Evolutionary conservation across 35 echinoderm and acorn worm genomes (phyloP), one percentile per base, ranked within the genome.

Genomic region (Strongylocentrotus purpuratus): DNA sequence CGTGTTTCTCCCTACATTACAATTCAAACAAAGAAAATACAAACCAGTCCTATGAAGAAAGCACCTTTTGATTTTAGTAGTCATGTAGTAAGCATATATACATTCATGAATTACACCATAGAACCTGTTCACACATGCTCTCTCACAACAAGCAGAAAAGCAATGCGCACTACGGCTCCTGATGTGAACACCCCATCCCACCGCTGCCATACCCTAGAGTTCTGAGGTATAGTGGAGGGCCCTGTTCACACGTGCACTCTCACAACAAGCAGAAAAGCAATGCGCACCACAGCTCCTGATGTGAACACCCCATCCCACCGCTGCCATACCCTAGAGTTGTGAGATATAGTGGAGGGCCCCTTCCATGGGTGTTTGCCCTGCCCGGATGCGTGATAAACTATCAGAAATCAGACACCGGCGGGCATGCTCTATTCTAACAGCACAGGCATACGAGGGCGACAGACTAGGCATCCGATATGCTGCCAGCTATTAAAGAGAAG

Each of bases 361-460:
- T 78, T 78, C 65, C 20, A 4, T 78, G 65, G 65, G 65, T 78
- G 65, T 78, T 78, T 78, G 65, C 65, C 65, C 65, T 78, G 65
- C 65, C 65, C 65, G 65, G 65, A 78, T 78, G 65, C 65, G 65
- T 78, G 65, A 78, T 78, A 78, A 78, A 78, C 65, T 78, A 78
- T 78, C 65, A 78, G 65, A 78, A 78, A 78, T 28, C 65, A 28
- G 65, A 78, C 65, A 78, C 65, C 65, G 65, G 22, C 65, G 65
- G 65, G 22, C 65, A 78, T 78, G 65, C 65, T 78, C 20, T 28
- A n/a, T 7, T 78, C 65, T 78, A 78, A n/a, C 65, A 78, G 18
- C 65, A 78, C 20, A 78, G 28, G 65, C 65, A 78, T 78, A 78
- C 22, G 22, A 78, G 22, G 65, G 65, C 65, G 20, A 78, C 20